Base-by-base conservation (phyloP, 2,113 vertebrate species). In the Ceuthmochares aereus region DNA sequence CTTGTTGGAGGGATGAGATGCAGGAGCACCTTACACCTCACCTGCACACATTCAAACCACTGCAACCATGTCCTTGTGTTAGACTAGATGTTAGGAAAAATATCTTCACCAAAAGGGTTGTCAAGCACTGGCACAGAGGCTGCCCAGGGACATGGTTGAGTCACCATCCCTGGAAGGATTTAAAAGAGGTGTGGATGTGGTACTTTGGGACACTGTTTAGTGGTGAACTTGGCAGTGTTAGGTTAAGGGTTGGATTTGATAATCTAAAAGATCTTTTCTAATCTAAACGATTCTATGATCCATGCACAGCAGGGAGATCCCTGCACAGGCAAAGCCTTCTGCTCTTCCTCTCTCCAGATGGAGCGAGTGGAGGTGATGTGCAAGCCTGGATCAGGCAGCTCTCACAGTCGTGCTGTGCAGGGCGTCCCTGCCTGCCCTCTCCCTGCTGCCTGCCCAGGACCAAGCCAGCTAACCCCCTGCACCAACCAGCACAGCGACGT, bases 401-500 rank as follows among this genome's bases (percentile, higher is more conserved):
- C 70, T 32, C 12, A 2, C 60, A 80, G 67, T 51, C 22, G 0
- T 27, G 60, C 11, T 1, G 0, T 49, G 64, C 87, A 23, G 59
- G 74, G 4, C 13, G 27, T 68, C 74, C 37, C 76, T 72, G 76
- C 63, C 64, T 54, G 60, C 51, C 29, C 0, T n/a, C n/a, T n/a
- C n/a, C n/a, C n/a, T n/a, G n/a, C n/a, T n/a, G n/a, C n/a, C n/a
- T 54, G 60, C 51, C 29, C 0, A 0, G 27, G 2, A 52, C 36
- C 2, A 0, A 70, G 56, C 62, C 0, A 0, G 29, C 73, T 82
- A 82, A 73, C 45, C 14, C 60, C 49, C n/a, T 17, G 26, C 55
- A 11, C 40, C 1, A 0, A 15, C n/a, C 7, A 4, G 60, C 34
- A 40, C 51, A 73, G 63, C 1, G 0, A 27, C 2, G 1, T 22